Conservation (phyloP, 2,113 vertebrate genomes). For the Atrichornis clamosus region DNA sequence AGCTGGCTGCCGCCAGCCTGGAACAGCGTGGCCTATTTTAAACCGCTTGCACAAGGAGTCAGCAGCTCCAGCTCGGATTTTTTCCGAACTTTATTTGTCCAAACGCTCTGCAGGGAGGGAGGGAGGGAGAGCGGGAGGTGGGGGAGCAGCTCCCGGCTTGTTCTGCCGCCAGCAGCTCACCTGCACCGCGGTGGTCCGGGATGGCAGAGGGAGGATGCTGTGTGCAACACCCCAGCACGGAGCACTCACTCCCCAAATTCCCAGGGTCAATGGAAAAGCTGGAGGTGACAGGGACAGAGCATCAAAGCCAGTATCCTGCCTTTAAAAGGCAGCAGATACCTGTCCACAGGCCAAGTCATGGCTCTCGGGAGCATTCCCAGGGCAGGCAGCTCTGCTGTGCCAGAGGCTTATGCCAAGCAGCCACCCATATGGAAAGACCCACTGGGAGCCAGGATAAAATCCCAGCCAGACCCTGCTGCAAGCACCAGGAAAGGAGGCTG, state of each 20-base stretch:
- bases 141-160: background rate
- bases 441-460: background rate
- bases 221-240: accelerated
- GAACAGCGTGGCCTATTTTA: slow-evolving; percentile 64
- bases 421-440: background rate
- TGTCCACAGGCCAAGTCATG: background rate
- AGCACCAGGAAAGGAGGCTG: background rate
- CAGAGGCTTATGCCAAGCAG: background rate
- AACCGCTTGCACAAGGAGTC: slow-evolving; percentile 65
- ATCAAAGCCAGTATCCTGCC: background rate
- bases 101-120: background rate
- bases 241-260: background rate
- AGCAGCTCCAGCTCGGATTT: slow-evolving; percentile 58
- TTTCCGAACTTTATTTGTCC: slow-evolving; percentile 67
- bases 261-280: background rate
- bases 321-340: background rate
- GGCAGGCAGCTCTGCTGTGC: background rate
- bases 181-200: background rate
- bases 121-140: background rate
- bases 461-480: background rate
- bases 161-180: background rate
- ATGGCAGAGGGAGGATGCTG: background rate
- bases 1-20: slow-evolving; percentile 55
- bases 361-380: background rate
- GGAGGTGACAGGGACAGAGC: background rate